These are phyloP conservation scores for Penaeus indicus DNA, from an alignment of 1,140 invertebrate genomes.

Conservation along the genomic window DNA sequence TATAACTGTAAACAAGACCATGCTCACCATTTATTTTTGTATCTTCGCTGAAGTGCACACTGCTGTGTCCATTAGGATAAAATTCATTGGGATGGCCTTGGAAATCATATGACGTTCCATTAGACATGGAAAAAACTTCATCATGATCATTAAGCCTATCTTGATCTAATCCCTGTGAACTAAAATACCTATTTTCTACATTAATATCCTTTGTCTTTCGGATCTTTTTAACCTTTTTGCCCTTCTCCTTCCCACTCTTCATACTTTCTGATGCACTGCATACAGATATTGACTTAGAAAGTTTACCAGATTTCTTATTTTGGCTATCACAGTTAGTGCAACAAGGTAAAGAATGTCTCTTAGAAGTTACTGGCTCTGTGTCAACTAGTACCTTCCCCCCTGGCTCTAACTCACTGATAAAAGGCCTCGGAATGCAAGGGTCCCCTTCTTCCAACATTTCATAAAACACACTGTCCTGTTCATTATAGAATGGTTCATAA, in stretches of 20 bases:
- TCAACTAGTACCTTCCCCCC: conserved; percentile 30
- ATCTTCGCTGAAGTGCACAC: conserved; percentile 51
- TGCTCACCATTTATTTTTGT: conserved; percentile 14
- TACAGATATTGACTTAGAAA: conserved; percentile 76
- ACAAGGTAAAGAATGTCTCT: conserved; percentile 65
- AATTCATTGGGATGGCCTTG: conserved; percentile 16
- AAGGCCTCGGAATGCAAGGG: neutral
- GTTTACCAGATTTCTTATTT: conserved; percentile 77
- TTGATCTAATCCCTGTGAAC: neutral
- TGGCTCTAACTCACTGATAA: conserved; percentile 7
- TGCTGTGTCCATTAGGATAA: conserved; percentile 46
- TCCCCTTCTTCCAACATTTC: neutral
- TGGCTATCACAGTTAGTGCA: conserved; percentile 67
- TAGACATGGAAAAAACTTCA: conserved; percentile 18
- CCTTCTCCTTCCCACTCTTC: conserved; percentile 42
- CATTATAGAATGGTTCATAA: conserved; percentile 21
- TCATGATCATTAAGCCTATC: conserved; percentile 9
- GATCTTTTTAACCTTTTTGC: conserved; percentile 46
- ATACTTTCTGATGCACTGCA: conserved; percentile 47
- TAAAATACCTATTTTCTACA: neutral
- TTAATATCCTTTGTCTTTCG: conserved; percentile 38
- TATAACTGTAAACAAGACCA: neutral
- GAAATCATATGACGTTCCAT: conserved; percentile 24
- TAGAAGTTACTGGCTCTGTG: conserved; percentile 64
- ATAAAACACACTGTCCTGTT: conserved; percentile 10